phyloP scores from a whole-genome alignment of 1,140 invertebrate genomes.

The Antheraea pernyi region DNA sequence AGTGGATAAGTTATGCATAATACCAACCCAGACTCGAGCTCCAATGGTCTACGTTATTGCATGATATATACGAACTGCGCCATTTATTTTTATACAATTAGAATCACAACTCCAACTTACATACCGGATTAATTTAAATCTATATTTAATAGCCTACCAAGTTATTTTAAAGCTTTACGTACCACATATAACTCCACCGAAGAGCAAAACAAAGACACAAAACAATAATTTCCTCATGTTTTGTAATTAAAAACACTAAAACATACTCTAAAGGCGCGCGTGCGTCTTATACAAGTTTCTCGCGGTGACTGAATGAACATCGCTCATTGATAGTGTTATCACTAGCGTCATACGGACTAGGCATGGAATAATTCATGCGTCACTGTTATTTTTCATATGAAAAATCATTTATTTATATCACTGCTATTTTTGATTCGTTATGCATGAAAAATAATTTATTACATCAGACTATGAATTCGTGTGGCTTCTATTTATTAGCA shows the following conservation, averaged over 20 bases:
- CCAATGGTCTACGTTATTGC: too few species aligned
- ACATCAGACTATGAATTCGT: too few species aligned
- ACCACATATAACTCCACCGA: slow-evolving; percentile 1
- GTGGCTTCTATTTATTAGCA: too few species aligned
- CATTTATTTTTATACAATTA: background rate
- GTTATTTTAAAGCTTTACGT: background rate
- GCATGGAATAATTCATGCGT: too few species aligned
- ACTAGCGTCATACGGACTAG: background rate
- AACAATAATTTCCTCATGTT: background rate
- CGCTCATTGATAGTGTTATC: slow-evolving; percentile 3
- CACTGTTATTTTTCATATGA: too few species aligned
- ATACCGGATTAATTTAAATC: background rate
- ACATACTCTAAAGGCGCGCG: background rate
- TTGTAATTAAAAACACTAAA: background rate
- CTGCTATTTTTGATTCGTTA: too few species aligned
- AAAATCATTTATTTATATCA: too few species aligned
- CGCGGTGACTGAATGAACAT: background rate
- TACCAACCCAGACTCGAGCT: too few species aligned
- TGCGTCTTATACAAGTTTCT: background rate
- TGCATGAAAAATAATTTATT: too few species aligned
- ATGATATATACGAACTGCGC: background rate
- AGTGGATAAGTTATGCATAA: too few species aligned
- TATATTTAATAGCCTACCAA: too few species aligned
- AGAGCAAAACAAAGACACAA: background rate
- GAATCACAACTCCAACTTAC: background rate